phyloP scores from a whole-genome alignment of 1,140 invertebrate species.

The Leguminivora glycinivorella region DNA sequence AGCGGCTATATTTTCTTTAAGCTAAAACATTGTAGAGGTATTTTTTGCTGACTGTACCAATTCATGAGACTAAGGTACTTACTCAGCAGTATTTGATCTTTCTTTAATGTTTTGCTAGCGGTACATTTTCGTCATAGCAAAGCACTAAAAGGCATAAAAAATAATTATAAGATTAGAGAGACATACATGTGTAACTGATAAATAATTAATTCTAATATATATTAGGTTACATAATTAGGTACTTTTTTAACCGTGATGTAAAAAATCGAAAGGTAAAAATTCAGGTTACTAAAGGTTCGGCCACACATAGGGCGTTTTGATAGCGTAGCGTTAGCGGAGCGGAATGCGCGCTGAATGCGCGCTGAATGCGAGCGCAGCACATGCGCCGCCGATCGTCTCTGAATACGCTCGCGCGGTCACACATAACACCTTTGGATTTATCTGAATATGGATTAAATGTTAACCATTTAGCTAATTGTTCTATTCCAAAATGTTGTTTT shows the following conservation, averaged over 20 bases:
- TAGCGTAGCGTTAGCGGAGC: no score
- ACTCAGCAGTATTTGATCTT: neutral
- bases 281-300: conserved; percentile 20
- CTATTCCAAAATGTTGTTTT: no score
- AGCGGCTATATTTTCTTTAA: conserved; percentile 20
- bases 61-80: neutral
- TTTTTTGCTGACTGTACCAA: neutral
- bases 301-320: no score
- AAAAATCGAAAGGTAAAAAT: conserved; percentile 40
- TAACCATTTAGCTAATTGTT: no score
- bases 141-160: conserved; percentile 12
- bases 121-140: conserved; percentile 14
- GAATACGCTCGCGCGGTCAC: no score
- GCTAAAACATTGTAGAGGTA: conserved; percentile 18
- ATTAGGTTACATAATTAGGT: conserved; percentile 6
- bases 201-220: conserved; percentile 21
- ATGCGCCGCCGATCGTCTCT: no score
- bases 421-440: no score
- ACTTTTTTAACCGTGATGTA: conserved; percentile 14
- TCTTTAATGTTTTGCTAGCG: conserved; percentile 4
- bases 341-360: no score
- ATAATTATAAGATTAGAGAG: conserved; percentile 13
- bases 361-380: no score
- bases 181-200: conserved; percentile 3
- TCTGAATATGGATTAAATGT: no score